These are phyloP conservation scores for Rhinogobio ventralis DNA, from an alignment of 2,797 vertebrate species.

Conservation along the genomic window DNA sequence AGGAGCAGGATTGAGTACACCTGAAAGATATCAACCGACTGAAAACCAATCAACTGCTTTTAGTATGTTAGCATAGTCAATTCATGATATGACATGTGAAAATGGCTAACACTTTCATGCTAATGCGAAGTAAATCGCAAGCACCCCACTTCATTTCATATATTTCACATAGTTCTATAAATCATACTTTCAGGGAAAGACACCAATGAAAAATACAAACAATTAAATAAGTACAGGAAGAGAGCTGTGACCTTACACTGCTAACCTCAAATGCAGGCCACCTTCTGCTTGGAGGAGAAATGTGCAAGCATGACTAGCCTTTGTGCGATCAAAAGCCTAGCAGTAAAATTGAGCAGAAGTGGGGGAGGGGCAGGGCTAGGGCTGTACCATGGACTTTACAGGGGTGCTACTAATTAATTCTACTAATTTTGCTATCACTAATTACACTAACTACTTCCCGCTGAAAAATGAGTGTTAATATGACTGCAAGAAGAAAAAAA, in stretches of 20 bases:
- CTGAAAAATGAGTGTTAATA: neutral
- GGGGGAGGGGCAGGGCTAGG: constrained; percentile 19
- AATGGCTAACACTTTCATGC: neutral
- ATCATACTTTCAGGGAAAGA: neutral
- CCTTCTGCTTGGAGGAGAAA: constrained; percentile 39
- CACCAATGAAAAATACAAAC: neutral
- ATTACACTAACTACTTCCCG: neutral
- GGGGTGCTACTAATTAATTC: neutral
- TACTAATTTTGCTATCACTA: neutral
- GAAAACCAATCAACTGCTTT: constrained; percentile 14
- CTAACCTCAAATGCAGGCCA: constrained; percentile 40
- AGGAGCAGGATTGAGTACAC: neutral
- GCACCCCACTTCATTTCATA: neutral
- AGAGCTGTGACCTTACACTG: constrained; percentile 32
- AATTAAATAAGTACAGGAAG: neutral
- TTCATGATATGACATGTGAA: neutral
- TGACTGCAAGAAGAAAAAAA: neutral
- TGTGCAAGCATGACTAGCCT: constrained; percentile 31
- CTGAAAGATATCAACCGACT: neutral
- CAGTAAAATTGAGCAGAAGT: constrained; percentile 6
- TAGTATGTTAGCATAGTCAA: neutral
- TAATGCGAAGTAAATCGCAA: neutral
- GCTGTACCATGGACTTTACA: constrained; percentile 9
- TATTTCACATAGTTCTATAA: neutral
- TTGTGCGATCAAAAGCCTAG: constrained; percentile 16